Base-by-base conservation (phyloP, 2,797 vertebrate species). In the Takifugu rubripes region DNA sequence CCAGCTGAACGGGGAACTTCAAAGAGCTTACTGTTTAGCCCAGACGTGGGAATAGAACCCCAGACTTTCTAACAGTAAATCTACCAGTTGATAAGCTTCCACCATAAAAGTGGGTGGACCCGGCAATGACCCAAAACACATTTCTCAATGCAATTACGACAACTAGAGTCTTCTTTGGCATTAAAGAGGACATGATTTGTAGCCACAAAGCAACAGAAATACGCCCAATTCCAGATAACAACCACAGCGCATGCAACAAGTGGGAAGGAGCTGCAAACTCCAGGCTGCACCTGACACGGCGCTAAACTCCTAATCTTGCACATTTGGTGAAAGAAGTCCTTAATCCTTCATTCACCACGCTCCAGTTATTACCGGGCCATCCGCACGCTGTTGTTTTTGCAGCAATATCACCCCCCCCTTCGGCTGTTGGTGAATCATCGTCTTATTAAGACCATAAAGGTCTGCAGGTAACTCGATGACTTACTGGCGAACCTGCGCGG, bases 41-140 rank as follows among this genome's bases (percentile, higher is more conserved):
- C 8, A 49, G 17, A 31, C 46, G 49, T 42, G 44, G n/a, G 24
- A 33, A 26, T 8, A 25, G 57, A 54, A 50, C n/a, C 25, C 64
- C 2, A 11, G 36, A 40, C 36, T 40, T 40, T 40, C 36, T 40
- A 42, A 53, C 14, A 45, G 0, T 33, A 57, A 42, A 25, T 49
- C 11, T 11, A 53, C 24, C 25, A 53, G 26, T n/a, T 21, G 36
- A 54, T 42, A 11, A 63, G 21, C 24, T 2, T 5, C 21, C n/a
- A 14, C 26, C 54, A 60, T 40, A 58, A 51, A 65, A 51, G 16
- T 26, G 15, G 27, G 8, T 51, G 52, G 61, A 78, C 61, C 71
- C 69, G 1, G 25, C 24, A 73, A 66, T 72, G 53, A 80, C 67
- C 54, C 59, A 17, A 67, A 62, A 59, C 29, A 36, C 31, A 0